phyloP scores from a whole-genome alignment of 2,113 vertebrate genomes.

The Gambusia holbrooki region DNA sequence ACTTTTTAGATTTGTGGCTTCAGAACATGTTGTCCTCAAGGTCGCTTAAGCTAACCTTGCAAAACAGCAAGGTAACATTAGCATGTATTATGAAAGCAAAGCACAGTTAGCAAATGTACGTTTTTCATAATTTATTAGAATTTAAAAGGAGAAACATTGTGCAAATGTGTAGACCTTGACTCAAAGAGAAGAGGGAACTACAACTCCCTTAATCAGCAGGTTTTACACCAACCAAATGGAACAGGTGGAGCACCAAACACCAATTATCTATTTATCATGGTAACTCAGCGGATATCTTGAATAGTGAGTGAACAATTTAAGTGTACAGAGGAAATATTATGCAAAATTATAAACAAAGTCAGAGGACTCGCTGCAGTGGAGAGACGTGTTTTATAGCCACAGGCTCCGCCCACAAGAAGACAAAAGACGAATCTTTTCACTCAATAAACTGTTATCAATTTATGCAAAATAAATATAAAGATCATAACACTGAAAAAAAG shows the following conservation, averaged over 20 bases:
- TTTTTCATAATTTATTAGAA: constrained; percentile 14
- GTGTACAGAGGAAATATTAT: background rate
- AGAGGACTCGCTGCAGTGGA: no score
- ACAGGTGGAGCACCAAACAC: no score
- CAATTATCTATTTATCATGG: background rate
- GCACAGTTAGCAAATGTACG: constrained; percentile 23
- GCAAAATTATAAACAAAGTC: no score
- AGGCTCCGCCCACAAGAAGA: no score
- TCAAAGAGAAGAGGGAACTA: background rate
- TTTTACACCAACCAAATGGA: background rate
- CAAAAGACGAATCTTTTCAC: no score
- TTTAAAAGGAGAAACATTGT: background rate
- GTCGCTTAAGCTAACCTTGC: constrained; percentile 60
- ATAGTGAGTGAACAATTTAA: background rate
- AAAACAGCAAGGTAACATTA: constrained; percentile 62
- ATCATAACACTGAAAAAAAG: no score
- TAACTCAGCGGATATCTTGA: background rate
- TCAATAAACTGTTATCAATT: no score
- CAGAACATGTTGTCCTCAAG: constrained; percentile 63
- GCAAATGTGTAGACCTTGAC: constrained; percentile 3
- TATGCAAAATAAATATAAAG: no score
- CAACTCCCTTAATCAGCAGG: background rate
- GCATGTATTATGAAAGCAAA: constrained; percentile 49
- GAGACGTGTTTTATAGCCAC: no score
- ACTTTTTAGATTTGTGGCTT: constrained; percentile 54